Base-by-base conservation (phyloP, 1,140 invertebrate species). In the Hycleus cichorii region DNA sequence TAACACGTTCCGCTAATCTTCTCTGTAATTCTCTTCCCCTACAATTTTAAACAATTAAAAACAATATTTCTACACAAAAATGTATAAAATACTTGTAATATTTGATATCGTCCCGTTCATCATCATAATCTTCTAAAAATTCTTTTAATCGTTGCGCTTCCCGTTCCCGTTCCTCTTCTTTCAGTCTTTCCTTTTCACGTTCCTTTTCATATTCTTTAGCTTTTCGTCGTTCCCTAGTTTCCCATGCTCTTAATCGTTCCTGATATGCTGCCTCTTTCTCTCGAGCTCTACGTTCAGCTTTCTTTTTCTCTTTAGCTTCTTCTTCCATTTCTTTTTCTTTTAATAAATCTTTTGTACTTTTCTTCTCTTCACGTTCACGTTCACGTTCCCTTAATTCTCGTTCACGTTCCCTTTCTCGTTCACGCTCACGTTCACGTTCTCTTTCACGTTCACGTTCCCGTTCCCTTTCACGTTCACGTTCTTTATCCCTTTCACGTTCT, bases 101-200 rank as follows among this genome's bases (percentile, higher is more conserved):
- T 74, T 97, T 97, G 26, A 88, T 81, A 74, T 98, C 97, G 75
- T 98, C 94, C 47, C 93, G 80, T 76, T 98, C 93, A 75, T 99
- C 96, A 74, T 98, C 95, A 73, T 99, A 99, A 75, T 98, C 96
- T 76, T 99, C 95, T 7, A 98, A 80, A 73, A 98, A 98, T 78
- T 98, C 93, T 75, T 96, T 95, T 9, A 99, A 79, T 42, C 91
- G 81, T 76, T 93, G 92, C 0, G 93, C 95, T 77, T 98, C 95
- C 59, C 84, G 84, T 70, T 90, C 84, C 57, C 90, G 75, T 70
- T 95, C 92, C 64, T 91, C 87, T 69, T 91, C 88, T 67, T 89
- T 87, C 56, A 86, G 77, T 27, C 88, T 78, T 70, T 94, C 90
- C 66, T 91, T 88, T 64, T 95, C 87, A 45, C 83, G 81, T 74